Base-by-base conservation (phyloP, 1,140 invertebrate genomes). In the Drosophila guanche region DNA sequence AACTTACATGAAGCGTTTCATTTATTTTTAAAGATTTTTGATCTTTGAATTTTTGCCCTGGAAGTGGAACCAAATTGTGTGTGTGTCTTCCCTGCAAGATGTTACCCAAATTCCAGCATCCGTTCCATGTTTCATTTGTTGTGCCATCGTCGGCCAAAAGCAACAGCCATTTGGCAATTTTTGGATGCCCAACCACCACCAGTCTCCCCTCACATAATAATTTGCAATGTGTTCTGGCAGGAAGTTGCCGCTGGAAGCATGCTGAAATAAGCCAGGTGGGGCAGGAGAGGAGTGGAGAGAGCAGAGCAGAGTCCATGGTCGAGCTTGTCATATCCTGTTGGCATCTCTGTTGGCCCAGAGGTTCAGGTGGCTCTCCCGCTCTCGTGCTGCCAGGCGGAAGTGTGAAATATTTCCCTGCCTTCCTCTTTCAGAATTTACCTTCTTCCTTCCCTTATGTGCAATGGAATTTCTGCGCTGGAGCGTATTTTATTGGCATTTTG, bases 401-500 rank as follows among this genome's bases (percentile, higher is more conserved):
- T 81, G 81, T 85, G 77, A 85, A 85, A 85, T 85, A 85, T 77
- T 37, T 37, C 33, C 33, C 10, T 37, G 10, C 33, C 33, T 12
- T 37, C 10, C 33, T 37, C 1, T 37, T 12, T 37, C 3, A 47
- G 50, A 47, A 56, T 61, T 73, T 80, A 58, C 72, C 63, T 52
- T 79, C 46, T 60, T 0, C 53, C 73, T 75, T 60, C 0, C 53
- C 73, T 75, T 75, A 53, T 73, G 70, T 62, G 52, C 48, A 66
- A 75, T 81, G 81, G 81, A 85, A 85, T 85, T 85, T 81, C 84
- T 77, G 51, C 83, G 61, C 41, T 73, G 27, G 65, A 81, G 65
- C 77, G 81, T 86, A 85, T 81, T 85, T 85, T 85, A 85, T 85
- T 85, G 81, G 81, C 83, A 85, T 85, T 85, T 85, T 63, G 68